Percentiles rank a stretch among this genome's conserved stretches.
Evolutionary conservation across 2,797 vertebrate species (phyloP).

Genomic region (Acropternis orthonyx): DNA sequence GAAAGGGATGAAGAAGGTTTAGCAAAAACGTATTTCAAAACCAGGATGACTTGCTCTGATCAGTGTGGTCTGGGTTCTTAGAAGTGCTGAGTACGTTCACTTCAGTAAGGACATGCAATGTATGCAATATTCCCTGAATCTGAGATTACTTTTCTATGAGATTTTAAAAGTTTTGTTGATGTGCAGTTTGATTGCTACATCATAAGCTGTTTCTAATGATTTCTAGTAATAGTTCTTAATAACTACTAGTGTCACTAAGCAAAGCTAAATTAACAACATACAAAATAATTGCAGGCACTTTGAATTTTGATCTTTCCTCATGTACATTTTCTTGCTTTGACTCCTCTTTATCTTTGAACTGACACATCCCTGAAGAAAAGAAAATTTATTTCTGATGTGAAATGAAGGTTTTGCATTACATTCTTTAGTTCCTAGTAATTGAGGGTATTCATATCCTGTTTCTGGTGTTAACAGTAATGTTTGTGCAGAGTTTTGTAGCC

Average conservation of each 20-base stretch:
- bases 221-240: neutral
- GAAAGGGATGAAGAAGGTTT: neutral
- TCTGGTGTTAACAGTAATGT: neutral
- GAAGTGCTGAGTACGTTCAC: neutral
- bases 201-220: neutral
- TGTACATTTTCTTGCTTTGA: neutral
- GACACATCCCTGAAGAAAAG: neutral
- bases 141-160: neutral
- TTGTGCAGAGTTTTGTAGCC: neutral
- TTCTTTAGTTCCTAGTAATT: neutral
- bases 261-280: neutral
- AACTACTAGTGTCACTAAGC: neutral
- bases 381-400: neutral
- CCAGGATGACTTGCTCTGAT: neutral
- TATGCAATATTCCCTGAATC: neutral
- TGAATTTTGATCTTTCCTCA: neutral
- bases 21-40: neutral
- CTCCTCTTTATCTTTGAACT: neutral
- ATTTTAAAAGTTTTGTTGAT: neutral
- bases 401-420: neutral
- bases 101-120: neutral
- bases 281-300: neutral
- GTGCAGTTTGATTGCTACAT: neutral
- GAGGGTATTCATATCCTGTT: neutral
- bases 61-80: neutral